Percentiles rank a stretch among this genome's conserved stretches.
These are phyloP conservation scores for Rhagonycha lutea DNA, from an alignment of 2,888 invertebrate species.

Conservation along the genomic window DNA sequence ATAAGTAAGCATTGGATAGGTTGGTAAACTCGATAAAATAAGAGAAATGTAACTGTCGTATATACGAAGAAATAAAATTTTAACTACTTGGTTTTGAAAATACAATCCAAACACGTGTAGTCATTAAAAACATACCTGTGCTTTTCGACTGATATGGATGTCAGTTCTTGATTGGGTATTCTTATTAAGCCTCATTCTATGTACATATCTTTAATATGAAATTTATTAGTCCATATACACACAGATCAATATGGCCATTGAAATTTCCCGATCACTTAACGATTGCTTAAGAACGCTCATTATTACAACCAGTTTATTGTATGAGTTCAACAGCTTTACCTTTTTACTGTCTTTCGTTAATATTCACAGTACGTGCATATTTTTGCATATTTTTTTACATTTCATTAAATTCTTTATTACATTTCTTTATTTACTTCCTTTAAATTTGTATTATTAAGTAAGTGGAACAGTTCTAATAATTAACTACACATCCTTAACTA, in stretches of 20 bases:
- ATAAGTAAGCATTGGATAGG: constrained; percentile 9
- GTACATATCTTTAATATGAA: constrained; percentile 28
- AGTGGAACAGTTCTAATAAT: background rate
- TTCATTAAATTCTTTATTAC: background rate
- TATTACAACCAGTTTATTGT: constrained; percentile 22
- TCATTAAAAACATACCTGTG: constrained; percentile 34
- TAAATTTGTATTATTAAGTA: background rate
- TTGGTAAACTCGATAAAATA: constrained; percentile 22
- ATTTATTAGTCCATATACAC: constrained; percentile 18
- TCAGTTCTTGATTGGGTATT: constrained; percentile 22
- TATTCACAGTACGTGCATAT: background rate
- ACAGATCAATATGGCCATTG: constrained; percentile 26
- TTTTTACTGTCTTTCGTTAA: background rate
- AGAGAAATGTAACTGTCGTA: constrained; percentile 17
- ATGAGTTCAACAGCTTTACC: constrained; percentile 17
- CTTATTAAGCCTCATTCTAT: constrained; percentile 35
- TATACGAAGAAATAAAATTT: constrained; percentile 29
- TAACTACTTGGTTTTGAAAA: constrained; percentile 33
- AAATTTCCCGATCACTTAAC: constrained; percentile 25
- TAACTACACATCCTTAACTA: background rate
- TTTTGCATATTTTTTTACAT: background rate
- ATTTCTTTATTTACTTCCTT: background rate
- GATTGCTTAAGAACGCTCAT: constrained; percentile 30
- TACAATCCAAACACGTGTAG: constrained; percentile 36
- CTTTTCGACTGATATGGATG: constrained; percentile 30